Evolutionary conservation across 2,888 invertebrate genomes (phyloP).

Genomic region (Eupelmus urozonus): DNA sequence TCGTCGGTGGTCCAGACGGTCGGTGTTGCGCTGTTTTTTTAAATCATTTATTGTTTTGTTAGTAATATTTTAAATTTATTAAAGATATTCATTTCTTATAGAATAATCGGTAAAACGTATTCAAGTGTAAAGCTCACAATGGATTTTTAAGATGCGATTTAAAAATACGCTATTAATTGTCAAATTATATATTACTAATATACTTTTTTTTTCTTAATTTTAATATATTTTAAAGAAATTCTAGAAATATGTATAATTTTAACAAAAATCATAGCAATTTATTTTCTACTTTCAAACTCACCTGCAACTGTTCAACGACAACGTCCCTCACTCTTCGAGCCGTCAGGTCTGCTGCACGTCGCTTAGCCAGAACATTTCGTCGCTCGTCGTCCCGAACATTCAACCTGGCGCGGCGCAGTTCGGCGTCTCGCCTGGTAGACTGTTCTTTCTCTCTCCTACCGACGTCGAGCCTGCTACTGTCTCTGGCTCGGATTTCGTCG

Average conservation of each 20-base stretch:
- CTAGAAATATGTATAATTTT: too few species aligned
- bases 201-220: neutral
- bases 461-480: slow-evolving; percentile 28
- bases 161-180: neutral
- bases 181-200: neutral
- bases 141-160: too few species aligned
- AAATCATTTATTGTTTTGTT: neutral
- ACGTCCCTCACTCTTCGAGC: neutral
- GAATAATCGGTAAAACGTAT: too few species aligned
- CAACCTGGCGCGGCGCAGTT: neutral
- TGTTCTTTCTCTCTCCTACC: slow-evolving; percentile 56
- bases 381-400: neutral
- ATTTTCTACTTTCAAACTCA: neutral
- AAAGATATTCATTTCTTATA: too few species aligned
- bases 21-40: neutral
- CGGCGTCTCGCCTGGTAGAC: slow-evolving; percentile 32
- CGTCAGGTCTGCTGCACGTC: neutral
- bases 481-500: slow-evolving; percentile 8
- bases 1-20: neutral
- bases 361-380: neutral
- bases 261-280: too few species aligned
- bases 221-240: neutral
- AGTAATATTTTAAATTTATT: too few species aligned
- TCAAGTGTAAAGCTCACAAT: too few species aligned
- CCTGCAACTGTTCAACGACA: neutral